A percentile compares a stretch with the other conserved stretches of the same genome.
These are phyloP conservation scores for Caerostris darwini DNA, from an alignment of 1,140 invertebrate species.

Conservation along the genomic window DNA sequence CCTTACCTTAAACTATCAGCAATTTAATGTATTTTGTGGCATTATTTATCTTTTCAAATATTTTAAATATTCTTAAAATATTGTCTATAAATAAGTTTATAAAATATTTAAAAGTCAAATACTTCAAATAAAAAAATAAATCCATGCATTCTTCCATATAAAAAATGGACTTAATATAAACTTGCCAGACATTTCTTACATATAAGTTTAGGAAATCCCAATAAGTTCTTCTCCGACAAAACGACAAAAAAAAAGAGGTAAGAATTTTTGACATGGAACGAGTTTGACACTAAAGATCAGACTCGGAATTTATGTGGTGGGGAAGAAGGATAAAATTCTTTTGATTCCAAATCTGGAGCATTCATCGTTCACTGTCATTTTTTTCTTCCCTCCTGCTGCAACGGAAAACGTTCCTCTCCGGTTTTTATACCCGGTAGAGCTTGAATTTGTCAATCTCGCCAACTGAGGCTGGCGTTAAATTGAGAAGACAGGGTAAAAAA, in stretches of 20 bases:
- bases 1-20: no score
- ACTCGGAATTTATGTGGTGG: neutral
- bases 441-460: neutral
- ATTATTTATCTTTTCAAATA: no score
- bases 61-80: no score
- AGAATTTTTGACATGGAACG: neutral
- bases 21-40: no score
- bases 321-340: neutral
- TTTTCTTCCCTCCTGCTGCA: neutral
- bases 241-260: neutral
- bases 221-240: neutral
- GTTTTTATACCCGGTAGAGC: neutral
- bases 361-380: neutral
- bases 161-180: no score
- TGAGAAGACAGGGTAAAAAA: neutral
- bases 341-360: neutral
- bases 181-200: no score
- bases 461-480: constrained; percentile 19
- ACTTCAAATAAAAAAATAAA: no score
- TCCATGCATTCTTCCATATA: no score
- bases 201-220: no score
- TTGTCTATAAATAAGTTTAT: no score
- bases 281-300: neutral
- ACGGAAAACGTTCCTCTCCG: neutral
- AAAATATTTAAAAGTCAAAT: no score